Percentiles rank a stretch among this genome's conserved stretches.
phyloP scores from a whole-genome alignment of 2,888 invertebrate species.

The Dicranocentrus wangi region DNA sequence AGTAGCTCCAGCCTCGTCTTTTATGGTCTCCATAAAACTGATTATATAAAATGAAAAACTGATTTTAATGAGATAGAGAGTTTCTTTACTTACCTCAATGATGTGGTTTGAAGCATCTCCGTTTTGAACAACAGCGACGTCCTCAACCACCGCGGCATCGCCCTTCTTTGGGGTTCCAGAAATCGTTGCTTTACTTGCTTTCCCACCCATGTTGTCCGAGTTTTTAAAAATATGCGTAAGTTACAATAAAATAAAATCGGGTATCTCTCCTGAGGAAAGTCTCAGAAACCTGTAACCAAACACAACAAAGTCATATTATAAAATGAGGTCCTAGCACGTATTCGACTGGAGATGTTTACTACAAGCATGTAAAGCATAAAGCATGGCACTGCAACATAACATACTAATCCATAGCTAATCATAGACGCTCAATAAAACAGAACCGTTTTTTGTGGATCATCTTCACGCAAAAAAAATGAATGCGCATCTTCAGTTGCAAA shows the following conservation, averaged over 20 bases:
- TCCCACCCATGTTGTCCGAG: constrained; percentile 69
- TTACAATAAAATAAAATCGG: constrained; percentile 10
- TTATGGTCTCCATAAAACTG: no score
- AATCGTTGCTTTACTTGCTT: constrained; percentile 71
- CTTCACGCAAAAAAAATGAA: no score
- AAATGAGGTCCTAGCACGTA: no score
- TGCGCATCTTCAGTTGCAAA: no score
- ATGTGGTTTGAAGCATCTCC: constrained; percentile 70
- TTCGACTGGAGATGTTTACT: no score
- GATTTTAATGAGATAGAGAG: constrained; percentile 45
- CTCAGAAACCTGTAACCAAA: constrained; percentile 36
- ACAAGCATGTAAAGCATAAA: no score
- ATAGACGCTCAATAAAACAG: no score
- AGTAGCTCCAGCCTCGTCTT: no score
- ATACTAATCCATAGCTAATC: no score
- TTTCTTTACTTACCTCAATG: constrained; percentile 67
- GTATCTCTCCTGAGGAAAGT: constrained; percentile 18
- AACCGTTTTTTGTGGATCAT: no score
- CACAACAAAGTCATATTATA: no score
- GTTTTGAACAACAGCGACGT: constrained; percentile 69
- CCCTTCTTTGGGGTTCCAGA: constrained; percentile 70
- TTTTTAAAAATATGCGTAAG: constrained; percentile 23
- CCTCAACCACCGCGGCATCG: constrained; percentile 67
- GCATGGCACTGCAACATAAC: no score
- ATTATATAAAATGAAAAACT: constrained; percentile 30